phyloP scores from a whole-genome alignment of 35 echinoderm and acorn worm species.

The Ophioderma brevispina region DNA sequence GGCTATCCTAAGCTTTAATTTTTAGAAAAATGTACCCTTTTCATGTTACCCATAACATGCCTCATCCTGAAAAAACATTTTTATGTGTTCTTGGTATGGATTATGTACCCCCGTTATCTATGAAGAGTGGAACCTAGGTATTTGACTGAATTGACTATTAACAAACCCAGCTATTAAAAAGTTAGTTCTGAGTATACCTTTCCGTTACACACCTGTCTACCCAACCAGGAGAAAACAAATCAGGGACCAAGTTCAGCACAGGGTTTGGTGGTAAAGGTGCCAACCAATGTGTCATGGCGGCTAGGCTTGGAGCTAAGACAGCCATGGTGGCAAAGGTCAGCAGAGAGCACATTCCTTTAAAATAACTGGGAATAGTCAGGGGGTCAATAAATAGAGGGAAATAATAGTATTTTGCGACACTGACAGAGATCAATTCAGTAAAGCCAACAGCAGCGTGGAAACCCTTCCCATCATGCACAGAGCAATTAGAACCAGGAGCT shows the following conservation, averaged over 20 bases:
- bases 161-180: conserved; percentile 62
- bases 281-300: conserved; percentile 96
- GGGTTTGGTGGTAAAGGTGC: conserved; percentile 97
- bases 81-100: neutral
- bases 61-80: too few relatives aligned
- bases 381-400: too few relatives aligned
- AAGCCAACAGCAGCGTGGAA: too few relatives aligned
- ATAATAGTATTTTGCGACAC: too few relatives aligned
- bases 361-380: too few relatives aligned
- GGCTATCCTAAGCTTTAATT: too few relatives aligned
- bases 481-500: too few relatives aligned
- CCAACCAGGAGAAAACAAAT: conserved; percentile 88
- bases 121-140: conserved; percentile 3
- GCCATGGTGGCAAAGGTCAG: conserved; percentile 95
- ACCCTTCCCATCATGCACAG: too few relatives aligned
- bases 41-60: too few relatives aligned
- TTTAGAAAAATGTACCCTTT: too few relatives aligned
- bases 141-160: conserved; percentile 27
- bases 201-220: conserved; percentile 74
- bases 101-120: conserved; percentile 17
- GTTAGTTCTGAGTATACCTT: neutral
- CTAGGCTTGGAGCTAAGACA: conserved; percentile 79
- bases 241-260: conserved; percentile 74
- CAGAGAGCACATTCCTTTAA: too few relatives aligned
- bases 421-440: too few relatives aligned